Base-by-base conservation (phyloP, 2,797 vertebrate species). In the Loriculus beryllinus region DNA sequence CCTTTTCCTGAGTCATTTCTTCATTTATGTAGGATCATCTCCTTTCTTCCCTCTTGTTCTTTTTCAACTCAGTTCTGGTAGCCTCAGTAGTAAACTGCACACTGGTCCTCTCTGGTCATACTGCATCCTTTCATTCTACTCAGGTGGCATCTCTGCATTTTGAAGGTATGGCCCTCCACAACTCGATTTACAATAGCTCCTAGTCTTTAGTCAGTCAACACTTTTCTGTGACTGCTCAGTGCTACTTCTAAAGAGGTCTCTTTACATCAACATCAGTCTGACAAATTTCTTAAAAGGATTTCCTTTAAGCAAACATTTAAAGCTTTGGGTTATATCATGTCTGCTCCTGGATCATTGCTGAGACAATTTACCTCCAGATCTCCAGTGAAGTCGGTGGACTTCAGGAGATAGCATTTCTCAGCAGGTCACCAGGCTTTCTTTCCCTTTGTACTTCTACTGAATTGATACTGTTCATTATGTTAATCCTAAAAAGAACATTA, bases 11-110 rank as follows among this genome's bases (percentile, higher is more conserved):
- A 35, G 19, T 22, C 29, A n/a, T 45, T 80, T 65, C 33, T 62
- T 91, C 16, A 8, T 15, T 68, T 16, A 11, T 0, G 0, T 1
- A 49, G 9, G 18, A n/a, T 18, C 29, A 19, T 3, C 8, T 63
- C 3, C 22, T 72, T 80, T 37, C 31, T 86, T 65, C n/a, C 51
- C 15, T 37, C 40, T 49, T 9, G 3, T 3, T 11, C 6, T 74
- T 77, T 33, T 25, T 72, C 60, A 80, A 13, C 16, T 57, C 0
- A 0, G 6, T 81, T 60, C 33, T 68, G 20, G 10, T 28, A 23
- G n/a, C 16, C 3, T 2, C 39, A 70, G 23, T 22, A 54, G 16
- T 13, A 74, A 92, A 70, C 4, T 2, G 31, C 40, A 22, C 0
- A 0, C 23, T 14, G 35, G 12, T 54, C n/a, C 35, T 57, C 12